Base-by-base conservation (phyloP, 2,113 vertebrate genomes). In the Nothobranchius furzeri region DNA sequence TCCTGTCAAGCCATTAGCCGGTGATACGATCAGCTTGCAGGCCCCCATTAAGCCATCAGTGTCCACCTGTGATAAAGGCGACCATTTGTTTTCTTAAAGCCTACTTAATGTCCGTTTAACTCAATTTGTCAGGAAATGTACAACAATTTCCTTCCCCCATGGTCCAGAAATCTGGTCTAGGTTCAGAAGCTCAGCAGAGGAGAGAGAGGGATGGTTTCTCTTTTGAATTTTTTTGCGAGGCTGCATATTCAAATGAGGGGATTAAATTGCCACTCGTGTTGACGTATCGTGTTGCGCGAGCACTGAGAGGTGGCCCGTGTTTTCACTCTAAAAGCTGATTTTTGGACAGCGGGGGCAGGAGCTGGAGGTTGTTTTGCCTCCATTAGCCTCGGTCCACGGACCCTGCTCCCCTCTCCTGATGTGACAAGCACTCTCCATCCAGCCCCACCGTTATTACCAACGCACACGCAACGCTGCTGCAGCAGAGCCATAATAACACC, bases 1-100 rank as follows among this genome's bases (percentile, higher is more conserved):
- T 99, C 96, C 96, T 95, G 96, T 96, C 95, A 94, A 96, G 95
- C 96, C 96, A 98, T 99, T 99, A 98, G 95, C 93, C 91, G 92
- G 65, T 93, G 95, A 98, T 97, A 96, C 93, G 94, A 98, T 98
- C 96, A 95, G 94, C 91, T 73, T 64, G 87, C 95, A 96, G 94
- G 92, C 95, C 95, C 85, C 81, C 95, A 98, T 98, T 97, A 96
- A 95, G 94, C 94, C 95, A 95, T 97, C 95, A 96, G 95, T 95
- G 95, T 98, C 96, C 97, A 99, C 98, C 97, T 98, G 97, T 96
- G 96, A 97, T 97, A 98, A 98, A 98, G 95, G 95, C 94, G 93
- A 93, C 94, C 96, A 98, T 98, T 98, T 98, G 95, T 98, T 98
- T 98, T 96, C 96, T 98, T 98, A 98, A 98, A 98, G 95, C 95